Base-by-base conservation (phyloP, 1,140 invertebrate species). In the Drosophila gunungcola region DNA sequence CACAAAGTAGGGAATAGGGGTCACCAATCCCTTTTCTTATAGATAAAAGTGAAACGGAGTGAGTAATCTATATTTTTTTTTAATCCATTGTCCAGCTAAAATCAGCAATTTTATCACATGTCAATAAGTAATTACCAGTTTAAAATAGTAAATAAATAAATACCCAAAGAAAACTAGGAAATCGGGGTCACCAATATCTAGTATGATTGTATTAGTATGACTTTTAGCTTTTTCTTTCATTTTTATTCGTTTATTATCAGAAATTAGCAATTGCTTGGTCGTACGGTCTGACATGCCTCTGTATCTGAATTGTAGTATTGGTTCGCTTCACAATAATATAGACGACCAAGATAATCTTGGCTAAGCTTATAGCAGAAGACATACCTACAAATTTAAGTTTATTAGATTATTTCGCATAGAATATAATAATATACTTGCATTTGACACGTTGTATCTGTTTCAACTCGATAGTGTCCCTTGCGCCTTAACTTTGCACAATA, bases 331-430 rank as follows among this genome's bases (percentile, higher is more conserved):
- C 78, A 91, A 58, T 78, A 68, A 46, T 68, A 89, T 6, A 67
- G 46, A 83, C 53, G 89, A 6, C 80, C 90, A 5, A 81, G 41
- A 4, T 78, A 83, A 58, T 91, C 74, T 13, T 34, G 53, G 1
- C 78, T 63, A 12, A 88, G 10, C 21, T 67, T 56, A n/a, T 78
- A 88, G 27, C 83, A 88, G 41, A 74, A 78, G 0, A 88, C 68
- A 57, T 89, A 88, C 38, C 83, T 88, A 13, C 3, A 69, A 58
- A 13, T 13, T 5, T n/a, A n/a, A 12, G n/a, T 3, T 5, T 12
- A 60, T 41, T 32, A 46, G n/a, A 21, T 7, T 7, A 29, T 12
- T 39, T 32, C 29, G 7, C 11, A 3, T 0, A n/a, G 4, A 12
- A 9, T 3, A 34, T 48, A n/a, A 45, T 6, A 12, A 4, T 3